Conservation (phyloP, 2,888 invertebrate species). For the Pristionchus fissidentatus region DNA sequence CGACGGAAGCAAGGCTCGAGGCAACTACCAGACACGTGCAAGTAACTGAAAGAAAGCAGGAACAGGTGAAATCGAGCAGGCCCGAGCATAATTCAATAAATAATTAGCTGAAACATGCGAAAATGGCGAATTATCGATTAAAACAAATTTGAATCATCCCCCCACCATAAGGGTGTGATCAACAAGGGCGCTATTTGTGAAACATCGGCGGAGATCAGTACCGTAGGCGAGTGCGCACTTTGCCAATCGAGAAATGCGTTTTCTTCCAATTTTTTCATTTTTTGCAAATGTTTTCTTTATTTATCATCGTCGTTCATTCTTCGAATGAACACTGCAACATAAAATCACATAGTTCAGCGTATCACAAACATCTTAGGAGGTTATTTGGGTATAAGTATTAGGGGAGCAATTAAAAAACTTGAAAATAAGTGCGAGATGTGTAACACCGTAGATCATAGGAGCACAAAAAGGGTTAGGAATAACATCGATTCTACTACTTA, state of each 20-base stretch:
- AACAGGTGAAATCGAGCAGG: not conserved
- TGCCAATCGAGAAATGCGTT: not conserved
- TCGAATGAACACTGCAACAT: not conserved
- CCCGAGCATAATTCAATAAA: not conserved
- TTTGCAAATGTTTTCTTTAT: not conserved
- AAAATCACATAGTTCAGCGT: not conserved
- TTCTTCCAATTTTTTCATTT: not conserved
- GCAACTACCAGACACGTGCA: conserved; percentile 29
- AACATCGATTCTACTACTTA: not conserved
- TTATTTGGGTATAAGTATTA: not conserved
- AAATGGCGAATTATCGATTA: too few relatives aligned
- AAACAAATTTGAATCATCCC: too few relatives aligned
- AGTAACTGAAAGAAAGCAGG: not conserved
- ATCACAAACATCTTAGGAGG: not conserved
- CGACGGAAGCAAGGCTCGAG: not conserved
- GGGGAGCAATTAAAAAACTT: not conserved
- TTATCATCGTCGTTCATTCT: conserved; percentile 10
- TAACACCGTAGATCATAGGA: conserved; percentile 46
- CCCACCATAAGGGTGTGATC: too few relatives aligned
- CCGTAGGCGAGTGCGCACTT: too few relatives aligned
- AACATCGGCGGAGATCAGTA: too few relatives aligned
- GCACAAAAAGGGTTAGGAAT: not conserved
- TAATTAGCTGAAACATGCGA: too few relatives aligned
- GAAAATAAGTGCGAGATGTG: conserved; percentile 19
- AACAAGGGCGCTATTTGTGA: too few relatives aligned